phyloP scores from a whole-genome alignment of 2,113 vertebrate species.

The Petromus typicus region DNA sequence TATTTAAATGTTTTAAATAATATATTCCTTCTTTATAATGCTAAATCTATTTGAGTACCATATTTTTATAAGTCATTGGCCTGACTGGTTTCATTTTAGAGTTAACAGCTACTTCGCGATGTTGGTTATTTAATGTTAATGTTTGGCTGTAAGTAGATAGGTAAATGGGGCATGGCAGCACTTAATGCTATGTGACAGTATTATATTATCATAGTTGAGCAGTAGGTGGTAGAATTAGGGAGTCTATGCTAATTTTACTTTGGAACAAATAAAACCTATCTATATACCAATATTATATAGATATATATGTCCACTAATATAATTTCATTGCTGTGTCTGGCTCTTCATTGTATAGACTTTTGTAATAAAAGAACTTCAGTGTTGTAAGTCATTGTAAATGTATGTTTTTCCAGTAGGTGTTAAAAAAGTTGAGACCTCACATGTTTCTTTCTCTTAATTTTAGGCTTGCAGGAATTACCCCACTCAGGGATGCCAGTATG shows the following conservation, averaged over 20 bases:
- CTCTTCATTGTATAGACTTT: slow-evolving; percentile 90
- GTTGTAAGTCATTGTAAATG: slow-evolving; percentile 81
- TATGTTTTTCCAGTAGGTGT: slow-evolving; percentile 65
- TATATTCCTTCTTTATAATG: slow-evolving; percentile 94
- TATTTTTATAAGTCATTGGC: slow-evolving; percentile 92
- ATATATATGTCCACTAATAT: slow-evolving; percentile 86
- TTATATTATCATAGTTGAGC: slow-evolving; percentile 93
- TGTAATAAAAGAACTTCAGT: slow-evolving; percentile 91
- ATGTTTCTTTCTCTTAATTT: slow-evolving; percentile 50
- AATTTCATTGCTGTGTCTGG: slow-evolving; percentile 88
- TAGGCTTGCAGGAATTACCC: slow-evolving; percentile 41
- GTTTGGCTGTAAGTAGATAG: slow-evolving; percentile 90
- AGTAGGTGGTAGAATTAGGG: slow-evolving; percentile 91
- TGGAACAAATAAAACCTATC: slow-evolving; percentile 87
- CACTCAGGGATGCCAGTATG: not conserved
- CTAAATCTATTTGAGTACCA: slow-evolving; percentile 92
- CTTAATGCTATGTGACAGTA: slow-evolving; percentile 85
- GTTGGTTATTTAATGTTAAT: slow-evolving; percentile 89
- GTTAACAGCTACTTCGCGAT: slow-evolving; percentile 88
- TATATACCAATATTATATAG: slow-evolving; percentile 83
- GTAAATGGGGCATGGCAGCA: slow-evolving; percentile 93
- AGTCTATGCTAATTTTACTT: slow-evolving; percentile 88
- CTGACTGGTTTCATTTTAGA: slow-evolving; percentile 89
- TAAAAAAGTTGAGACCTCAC: slow-evolving; percentile 33
- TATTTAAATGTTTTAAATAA: slow-evolving; percentile 91